Evolutionary conservation across 2,797 vertebrate genomes (phyloP).

Genomic region (Chiloscyllium punctatum): DNA sequence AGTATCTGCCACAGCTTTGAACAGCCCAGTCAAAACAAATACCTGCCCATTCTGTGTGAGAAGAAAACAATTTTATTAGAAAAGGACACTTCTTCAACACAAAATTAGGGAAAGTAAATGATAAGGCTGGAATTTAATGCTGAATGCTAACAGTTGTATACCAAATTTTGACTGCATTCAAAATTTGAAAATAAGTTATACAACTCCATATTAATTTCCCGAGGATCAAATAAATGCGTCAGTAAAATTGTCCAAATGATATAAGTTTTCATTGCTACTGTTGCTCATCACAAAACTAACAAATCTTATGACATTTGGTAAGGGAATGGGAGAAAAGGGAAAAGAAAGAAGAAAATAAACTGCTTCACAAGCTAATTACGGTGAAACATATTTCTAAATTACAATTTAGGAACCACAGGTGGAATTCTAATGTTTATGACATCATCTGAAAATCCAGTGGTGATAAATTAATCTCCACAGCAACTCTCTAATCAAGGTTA

Average conservation of each 20-base stretch:
- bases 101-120: neutral
- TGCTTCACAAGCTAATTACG: neutral
- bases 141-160: neutral
- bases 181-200: neutral
- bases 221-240: neutral
- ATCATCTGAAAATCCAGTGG: neutral
- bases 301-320: neutral
- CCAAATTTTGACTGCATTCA: neutral
- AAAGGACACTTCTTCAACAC: neutral
- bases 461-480: neutral
- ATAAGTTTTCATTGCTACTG: neutral
- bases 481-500: neutral
- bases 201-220: neutral
- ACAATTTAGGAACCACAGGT: neutral
- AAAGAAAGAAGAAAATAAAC: neutral
- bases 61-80: conserved; percentile 29
- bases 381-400: neutral
- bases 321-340: neutral
- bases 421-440: neutral
- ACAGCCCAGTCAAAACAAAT: conserved; percentile 89
- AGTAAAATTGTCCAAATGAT: neutral
- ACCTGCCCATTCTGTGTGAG: conserved; percentile 76
- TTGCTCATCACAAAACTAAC: neutral
- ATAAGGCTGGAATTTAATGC: neutral
- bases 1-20: conserved; percentile 67